Base-by-base conservation (phyloP, 1,140 invertebrate species). In the Camponotus floridanus region DNA sequence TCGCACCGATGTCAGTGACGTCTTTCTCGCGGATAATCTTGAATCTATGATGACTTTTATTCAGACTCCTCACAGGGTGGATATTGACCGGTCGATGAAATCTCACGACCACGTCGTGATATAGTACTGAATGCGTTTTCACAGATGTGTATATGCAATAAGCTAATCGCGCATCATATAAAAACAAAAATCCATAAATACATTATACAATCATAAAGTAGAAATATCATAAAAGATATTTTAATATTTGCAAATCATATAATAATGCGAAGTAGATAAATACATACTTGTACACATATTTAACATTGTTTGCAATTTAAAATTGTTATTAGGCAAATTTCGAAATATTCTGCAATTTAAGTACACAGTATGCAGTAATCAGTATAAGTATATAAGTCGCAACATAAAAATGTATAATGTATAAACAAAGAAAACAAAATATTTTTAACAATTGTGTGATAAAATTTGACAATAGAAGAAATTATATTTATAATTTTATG, bases 1-100 rank as follows among this genome's bases (percentile, higher is more conserved):
- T 67, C 79, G 59, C 57, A 55, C 36, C 48, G 68, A 87, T 62
- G 61, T 89, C 73, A 85, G 87, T 87, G 85, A 64, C 85, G 87
- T 68, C 86, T 89, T 90, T 76, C 70, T 86, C 78, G 45, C 39
- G 48, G 57, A 61, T 80, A 61, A 76, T 65, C 84, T 86, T 86
- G 61, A 55, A 73, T 36, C 13, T 26, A 76, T 78, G 81, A 89
- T 86, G 76, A 57, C 81, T 89, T 76, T 88, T 86, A 78, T 74
- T 79, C 83, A 68, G 9, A 21, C 57, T 59, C 55, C 36, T 67
- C 78, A 51, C 15, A 31, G 42, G 64, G 36, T 61, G 36, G 6
- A 85, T 85, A 80, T 74, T 62, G 79, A 80, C 48, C 76, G 48
- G 8, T 33, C 76, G 36, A 64, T 21, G 31, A 62, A 51, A 18